Conservation (phyloP, 2,888 invertebrate species). For the Callosobruchus maculatus region DNA sequence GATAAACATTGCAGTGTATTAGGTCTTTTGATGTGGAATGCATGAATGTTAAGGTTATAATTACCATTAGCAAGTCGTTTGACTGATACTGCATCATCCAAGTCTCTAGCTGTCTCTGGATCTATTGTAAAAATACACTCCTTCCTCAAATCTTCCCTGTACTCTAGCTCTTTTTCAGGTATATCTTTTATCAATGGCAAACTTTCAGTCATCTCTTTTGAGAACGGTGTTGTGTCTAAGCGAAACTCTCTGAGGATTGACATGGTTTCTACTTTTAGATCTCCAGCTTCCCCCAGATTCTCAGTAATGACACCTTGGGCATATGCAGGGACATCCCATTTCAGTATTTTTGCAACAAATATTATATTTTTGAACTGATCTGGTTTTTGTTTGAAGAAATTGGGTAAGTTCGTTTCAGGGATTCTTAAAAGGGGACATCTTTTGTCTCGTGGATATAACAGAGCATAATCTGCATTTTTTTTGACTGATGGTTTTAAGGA, state of each 20-base stretch:
- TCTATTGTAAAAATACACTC: conserved; percentile 92
- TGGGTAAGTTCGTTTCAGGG: conserved; percentile 61
- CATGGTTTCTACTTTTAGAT: conserved; percentile 73
- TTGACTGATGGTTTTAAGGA: conserved; percentile 57
- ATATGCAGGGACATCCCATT: conserved; percentile 64
- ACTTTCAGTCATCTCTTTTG: conserved; percentile 56
- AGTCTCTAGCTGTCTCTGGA: conserved; percentile 84
- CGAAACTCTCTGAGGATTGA: conserved; percentile 78
- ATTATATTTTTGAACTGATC: conserved; percentile 58
- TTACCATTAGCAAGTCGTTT: conserved; percentile 63
- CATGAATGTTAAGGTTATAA: conserved; percentile 51
- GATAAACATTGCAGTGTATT: too few species aligned
- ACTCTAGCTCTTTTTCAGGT: conserved; percentile 49
- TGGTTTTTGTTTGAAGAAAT: conserved; percentile 56
- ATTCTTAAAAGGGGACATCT: conserved; percentile 76
- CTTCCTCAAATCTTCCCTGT: conserved; percentile 62
- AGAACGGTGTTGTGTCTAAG: conserved; percentile 65
- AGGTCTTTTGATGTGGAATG: conserved; percentile 56
- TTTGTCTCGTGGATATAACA: conserved; percentile 75
- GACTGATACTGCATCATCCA: conserved; percentile 92
- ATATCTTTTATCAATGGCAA: conserved; percentile 53
- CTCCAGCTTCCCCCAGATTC: conserved; percentile 71
- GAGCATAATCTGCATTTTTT: conserved; percentile 57
- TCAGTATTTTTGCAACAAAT: conserved; percentile 67
- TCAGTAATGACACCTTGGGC: conserved; percentile 64